Evolutionary conservation across 2,888 invertebrate species (phyloP), one percentile per base, ranked within the genome.

Genomic region (Anthoptus insignis): DNA sequence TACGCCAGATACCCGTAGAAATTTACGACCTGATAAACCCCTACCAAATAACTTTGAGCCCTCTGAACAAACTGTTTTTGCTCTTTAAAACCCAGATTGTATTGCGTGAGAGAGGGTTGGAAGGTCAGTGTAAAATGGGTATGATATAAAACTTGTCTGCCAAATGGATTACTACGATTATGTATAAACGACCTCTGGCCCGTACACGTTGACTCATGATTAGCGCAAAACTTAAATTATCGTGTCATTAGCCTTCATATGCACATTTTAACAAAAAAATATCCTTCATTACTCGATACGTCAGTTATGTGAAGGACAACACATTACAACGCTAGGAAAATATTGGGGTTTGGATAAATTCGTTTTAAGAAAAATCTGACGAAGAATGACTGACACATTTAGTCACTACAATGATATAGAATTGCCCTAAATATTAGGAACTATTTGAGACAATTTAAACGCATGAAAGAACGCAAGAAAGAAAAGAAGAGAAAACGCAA

Each of bases 1-100:
- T 82, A 81, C 78, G 80, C 84, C 81, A 86, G 89, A 88, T 89
- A 89, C 81, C 83, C 81, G 79, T 80, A 81, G 81, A 87, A 88
- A 91, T 91, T 91, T 92, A 91, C 85, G 88, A 83, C 83, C 88
- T 87, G 91, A 91, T 91, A 89, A 89, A 88, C 82, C 83, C 75
- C 76, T 73, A 74, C 91, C 89, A 84, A 78, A 72, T 68, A 77
- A 73, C 71, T 68, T 73, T 69, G 89, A 85, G 71, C 89, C 73
- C 75, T 75, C 72, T 74, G 73, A 80, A 81, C 76, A 80, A 80
- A 81, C 80, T 70, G 56, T 73, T 70, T n/a, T 72, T 69, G 65
- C 68, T 64, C 76, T 72, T 68, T 47, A 61, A 60, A 16, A 29
- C 52, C 50, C 29, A 58, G n/a, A 34, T 64, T 57, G 57, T 52